These are phyloP conservation scores for Caenorhabditis macrosperma DNA, from an alignment of 2,888 invertebrate species.

Conservation along the genomic window DNA sequence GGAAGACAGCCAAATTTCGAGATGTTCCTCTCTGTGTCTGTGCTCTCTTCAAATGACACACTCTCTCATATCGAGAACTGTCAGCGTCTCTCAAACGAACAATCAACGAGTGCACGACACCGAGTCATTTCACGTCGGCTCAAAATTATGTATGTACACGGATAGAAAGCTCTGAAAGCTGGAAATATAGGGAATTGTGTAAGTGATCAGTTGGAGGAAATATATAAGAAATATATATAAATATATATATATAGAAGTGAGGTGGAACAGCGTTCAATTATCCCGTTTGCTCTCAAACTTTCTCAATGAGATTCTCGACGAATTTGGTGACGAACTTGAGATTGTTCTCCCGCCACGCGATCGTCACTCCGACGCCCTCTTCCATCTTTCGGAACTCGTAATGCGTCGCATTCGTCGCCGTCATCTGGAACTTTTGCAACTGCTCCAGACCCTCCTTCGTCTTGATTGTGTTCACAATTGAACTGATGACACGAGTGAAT, in stretches of 20 bases:
- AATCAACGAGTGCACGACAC: constrained; percentile 1
- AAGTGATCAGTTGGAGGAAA: constrained; percentile 4
- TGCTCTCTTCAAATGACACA: too few species aligned
- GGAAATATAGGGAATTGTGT: constrained; percentile 16
- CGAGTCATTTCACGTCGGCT: constrained; percentile 11
- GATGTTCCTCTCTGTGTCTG: too few species aligned
- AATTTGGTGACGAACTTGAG: constrained; percentile 65
- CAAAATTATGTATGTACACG: constrained; percentile 25
- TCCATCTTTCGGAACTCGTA: constrained; percentile 69
- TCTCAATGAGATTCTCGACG: constrained; percentile 56
- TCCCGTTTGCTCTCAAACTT: neutral
- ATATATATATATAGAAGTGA: constrained; percentile 1
- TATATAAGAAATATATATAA: neutral
- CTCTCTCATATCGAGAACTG: too few species aligned
- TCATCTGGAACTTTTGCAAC: constrained; percentile 66
- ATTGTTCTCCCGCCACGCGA: constrained; percentile 72
- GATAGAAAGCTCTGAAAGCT: constrained; percentile 4
- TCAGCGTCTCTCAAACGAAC: too few species aligned
- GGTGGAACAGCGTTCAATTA: neutral
- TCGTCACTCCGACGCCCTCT: constrained; percentile 66
- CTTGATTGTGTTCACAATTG: constrained; percentile 31
- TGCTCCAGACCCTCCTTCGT: constrained; percentile 51
- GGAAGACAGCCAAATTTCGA: too few species aligned
- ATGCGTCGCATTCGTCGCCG: constrained; percentile 61
- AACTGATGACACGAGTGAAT: constrained; percentile 36